Conservation (phyloP, 2,113 vertebrate species). For the Nycticorax nycticorax region DNA sequence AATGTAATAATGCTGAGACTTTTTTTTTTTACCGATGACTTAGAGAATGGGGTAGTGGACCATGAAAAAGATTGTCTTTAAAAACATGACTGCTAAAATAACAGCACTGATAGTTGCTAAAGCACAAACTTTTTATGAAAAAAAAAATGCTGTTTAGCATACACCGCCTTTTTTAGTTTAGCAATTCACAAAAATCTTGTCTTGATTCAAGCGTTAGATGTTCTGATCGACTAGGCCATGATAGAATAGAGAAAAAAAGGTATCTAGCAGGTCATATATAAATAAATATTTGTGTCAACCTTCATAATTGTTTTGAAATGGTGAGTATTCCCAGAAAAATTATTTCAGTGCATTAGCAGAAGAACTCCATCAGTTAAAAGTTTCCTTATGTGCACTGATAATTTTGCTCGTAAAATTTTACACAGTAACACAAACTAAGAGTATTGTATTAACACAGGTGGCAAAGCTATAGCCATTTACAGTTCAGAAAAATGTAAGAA, state of each 20-base stretch:
- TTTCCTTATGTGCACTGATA: not conserved
- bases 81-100: not conserved
- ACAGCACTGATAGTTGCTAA: not conserved
- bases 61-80: not conserved
- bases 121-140: not conserved
- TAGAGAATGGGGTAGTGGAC: not conserved
- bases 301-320: not conserved
- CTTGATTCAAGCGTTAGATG: not conserved
- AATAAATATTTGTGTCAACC: not conserved
- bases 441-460: not conserved
- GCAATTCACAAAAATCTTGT: not conserved
- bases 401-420: not conserved
- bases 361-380: not conserved
- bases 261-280: not conserved
- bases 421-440: not conserved
- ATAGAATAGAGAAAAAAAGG: not conserved
- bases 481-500: not conserved
- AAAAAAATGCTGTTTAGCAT: not conserved
- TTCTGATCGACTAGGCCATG: not conserved
- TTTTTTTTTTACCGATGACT: not conserved
- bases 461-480: not conserved
- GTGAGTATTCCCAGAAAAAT: not conserved
- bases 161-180: not conserved
- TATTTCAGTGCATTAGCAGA: not conserved
- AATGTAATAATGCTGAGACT: not conserved